These are phyloP conservation scores for Lepilemur septentrionalis DNA, from an alignment of 2,797 vertebrate species.

Conservation along the genomic window DNA sequence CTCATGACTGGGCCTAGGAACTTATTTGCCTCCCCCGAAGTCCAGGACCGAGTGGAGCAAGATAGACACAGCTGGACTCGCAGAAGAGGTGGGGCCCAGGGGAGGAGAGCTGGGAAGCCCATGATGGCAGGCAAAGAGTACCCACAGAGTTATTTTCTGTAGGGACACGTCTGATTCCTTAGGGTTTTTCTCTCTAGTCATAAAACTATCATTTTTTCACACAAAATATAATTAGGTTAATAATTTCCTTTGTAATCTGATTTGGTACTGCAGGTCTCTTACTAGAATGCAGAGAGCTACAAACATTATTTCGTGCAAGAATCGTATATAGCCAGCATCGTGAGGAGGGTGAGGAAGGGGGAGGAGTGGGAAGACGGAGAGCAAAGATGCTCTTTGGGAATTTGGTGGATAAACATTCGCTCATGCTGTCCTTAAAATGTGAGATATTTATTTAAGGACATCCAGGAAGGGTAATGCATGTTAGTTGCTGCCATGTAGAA, in stretches of 20 bases:
- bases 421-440: accelerated
- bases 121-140: background rate
- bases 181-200: background rate
- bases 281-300: background rate
- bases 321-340: accelerated
- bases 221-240: accelerated
- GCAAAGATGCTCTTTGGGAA: accelerated
- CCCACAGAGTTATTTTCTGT: background rate
- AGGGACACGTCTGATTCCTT: accelerated
- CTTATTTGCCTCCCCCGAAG: accelerated
- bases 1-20: accelerated
- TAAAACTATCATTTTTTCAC: accelerated
- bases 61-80: accelerated
- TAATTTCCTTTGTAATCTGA: background rate
- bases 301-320: accelerated
- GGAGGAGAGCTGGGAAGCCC: accelerated
- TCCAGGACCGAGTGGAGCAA: too few species aligned
- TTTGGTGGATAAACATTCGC: too few species aligned
- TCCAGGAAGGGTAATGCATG: accelerated
- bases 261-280: background rate
- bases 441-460: background rate
- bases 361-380: accelerated
- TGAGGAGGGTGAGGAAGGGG: accelerated
- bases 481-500: accelerated
- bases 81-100: accelerated